Evolutionary conservation across 2,113 vertebrate genomes (phyloP).

Genomic region (Sminthopsis crassicaudata): DNA sequence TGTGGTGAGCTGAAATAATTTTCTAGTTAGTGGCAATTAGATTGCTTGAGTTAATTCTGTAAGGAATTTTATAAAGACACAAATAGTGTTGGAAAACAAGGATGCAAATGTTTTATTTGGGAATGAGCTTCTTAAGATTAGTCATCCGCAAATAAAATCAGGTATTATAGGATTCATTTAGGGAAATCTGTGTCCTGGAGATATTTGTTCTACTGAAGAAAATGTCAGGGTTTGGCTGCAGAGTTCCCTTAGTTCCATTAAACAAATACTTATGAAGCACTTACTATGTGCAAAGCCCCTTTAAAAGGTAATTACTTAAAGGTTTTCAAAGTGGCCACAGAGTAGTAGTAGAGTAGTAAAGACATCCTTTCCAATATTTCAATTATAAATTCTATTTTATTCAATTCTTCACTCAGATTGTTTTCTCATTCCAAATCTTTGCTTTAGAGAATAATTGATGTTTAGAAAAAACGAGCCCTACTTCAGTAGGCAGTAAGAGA

Average conservation of each 20-base stretch:
- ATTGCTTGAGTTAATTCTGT: not conserved
- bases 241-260: not conserved
- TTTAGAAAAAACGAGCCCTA: constrained; percentile 67
- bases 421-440: constrained; percentile 87
- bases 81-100: not conserved
- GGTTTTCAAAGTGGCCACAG: not conserved
- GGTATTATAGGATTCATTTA: not conserved
- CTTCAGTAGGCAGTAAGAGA: constrained; percentile 69
- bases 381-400: constrained; percentile 91
- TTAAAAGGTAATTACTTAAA: not conserved
- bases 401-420: constrained; percentile 85
- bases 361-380: constrained; percentile 60
- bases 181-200: not conserved
- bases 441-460: constrained; percentile 77
- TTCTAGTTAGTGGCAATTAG: not conserved
- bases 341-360: not conserved
- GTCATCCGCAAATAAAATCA: not conserved
- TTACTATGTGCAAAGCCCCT: not conserved
- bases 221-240: not conserved
- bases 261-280: not conserved
- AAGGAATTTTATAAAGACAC: no score
- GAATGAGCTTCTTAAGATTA: not conserved
- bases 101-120: not conserved
- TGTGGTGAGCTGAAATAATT: not conserved
- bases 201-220: not conserved